Evolutionary conservation across 1,140 invertebrate species (phyloP).

Genomic region (Chelonus insularis): DNA sequence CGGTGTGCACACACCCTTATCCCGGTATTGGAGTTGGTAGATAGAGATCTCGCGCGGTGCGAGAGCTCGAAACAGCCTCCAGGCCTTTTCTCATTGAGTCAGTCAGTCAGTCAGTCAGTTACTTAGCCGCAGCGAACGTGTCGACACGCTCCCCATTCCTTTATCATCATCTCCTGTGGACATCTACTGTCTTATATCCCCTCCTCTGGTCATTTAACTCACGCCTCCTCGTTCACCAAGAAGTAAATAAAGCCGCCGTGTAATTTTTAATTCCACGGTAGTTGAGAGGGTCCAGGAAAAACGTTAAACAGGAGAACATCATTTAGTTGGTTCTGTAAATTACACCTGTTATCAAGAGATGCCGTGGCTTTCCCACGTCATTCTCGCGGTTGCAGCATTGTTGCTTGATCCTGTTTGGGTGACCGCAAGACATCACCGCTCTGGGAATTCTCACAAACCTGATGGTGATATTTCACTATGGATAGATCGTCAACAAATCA

Average conservation of each 20-base stretch:
- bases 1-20: slow-evolving; percentile 46
- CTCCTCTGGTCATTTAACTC: not conserved
- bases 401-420: slow-evolving; percentile 36
- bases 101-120: slow-evolving; percentile 58
- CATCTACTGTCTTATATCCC: not conserved
- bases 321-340: not conserved
- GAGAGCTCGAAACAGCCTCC: slow-evolving; percentile 34
- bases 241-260: slow-evolving; percentile 27
- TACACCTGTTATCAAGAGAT: slow-evolving; percentile 31
- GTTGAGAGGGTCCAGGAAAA: slow-evolving; percentile 1
- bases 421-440: slow-evolving; percentile 47
- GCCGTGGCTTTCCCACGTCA: slow-evolving; percentile 16
- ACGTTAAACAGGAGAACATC: slow-evolving; percentile 9
- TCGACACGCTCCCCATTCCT: slow-evolving; percentile 36
- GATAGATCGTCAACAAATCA: slow-evolving; percentile 86
- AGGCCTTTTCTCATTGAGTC: slow-evolving; percentile 55
- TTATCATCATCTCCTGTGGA: not conserved
- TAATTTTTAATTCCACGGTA: slow-evolving; percentile 34
- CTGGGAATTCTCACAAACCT: slow-evolving; percentile 49
- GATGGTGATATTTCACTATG: slow-evolving; percentile 76
- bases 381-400: slow-evolving; percentile 6
- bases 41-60: slow-evolving; percentile 43
- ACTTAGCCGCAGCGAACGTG: slow-evolving; percentile 48
- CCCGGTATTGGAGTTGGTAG: slow-evolving; percentile 41
- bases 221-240: not conserved